These are phyloP conservation scores for Apotomis betuletana DNA, from an alignment of 2,888 invertebrate genomes.

Conservation along the genomic window DNA sequence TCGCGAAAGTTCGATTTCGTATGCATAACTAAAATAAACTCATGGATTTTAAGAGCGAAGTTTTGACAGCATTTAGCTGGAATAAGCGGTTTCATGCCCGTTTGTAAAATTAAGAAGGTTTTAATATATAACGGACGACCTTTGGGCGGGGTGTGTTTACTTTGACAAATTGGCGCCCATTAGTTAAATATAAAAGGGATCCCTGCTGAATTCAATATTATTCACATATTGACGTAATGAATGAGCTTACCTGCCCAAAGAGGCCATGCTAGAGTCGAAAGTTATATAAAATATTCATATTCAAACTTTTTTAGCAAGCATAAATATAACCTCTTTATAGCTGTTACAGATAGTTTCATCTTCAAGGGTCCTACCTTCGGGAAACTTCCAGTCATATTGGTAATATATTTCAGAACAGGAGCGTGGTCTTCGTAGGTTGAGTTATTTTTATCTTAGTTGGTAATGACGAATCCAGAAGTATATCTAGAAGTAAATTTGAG, in stretches of 20 bases:
- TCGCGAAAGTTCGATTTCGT: conserved; percentile 47
- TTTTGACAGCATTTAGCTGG: conserved; percentile 54
- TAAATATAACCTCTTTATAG: too few species aligned
- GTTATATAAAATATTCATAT: too few species aligned
- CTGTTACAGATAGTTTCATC: too few species aligned
- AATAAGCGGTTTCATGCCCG: conserved; percentile 49
- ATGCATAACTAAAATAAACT: conserved; percentile 44
- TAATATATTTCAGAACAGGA: too few species aligned
- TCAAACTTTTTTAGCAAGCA: too few species aligned
- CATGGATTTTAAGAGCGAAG: conserved; percentile 54
- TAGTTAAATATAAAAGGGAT: conserved; percentile 36
- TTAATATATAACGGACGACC: conserved; percentile 53
- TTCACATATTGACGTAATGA: conserved; percentile 2
- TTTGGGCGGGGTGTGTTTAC: conserved; percentile 31
- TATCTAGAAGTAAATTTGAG: too few species aligned
- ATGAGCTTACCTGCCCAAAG: conserved; percentile 10
- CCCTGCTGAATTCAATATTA: conserved; percentile 31
- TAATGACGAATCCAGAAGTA: too few species aligned
- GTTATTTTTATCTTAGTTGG: too few species aligned
- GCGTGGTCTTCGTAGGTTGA: too few species aligned
- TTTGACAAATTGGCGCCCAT: conserved; percentile 40
- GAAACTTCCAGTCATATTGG: too few species aligned
- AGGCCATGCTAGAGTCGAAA: too few species aligned
- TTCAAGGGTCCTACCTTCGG: too few species aligned
- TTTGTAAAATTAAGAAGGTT: conserved; percentile 56